These are phyloP conservation scores for Chironomus riparius DNA, from an alignment of 2,888 invertebrate genomes.

Conservation along the genomic window DNA sequence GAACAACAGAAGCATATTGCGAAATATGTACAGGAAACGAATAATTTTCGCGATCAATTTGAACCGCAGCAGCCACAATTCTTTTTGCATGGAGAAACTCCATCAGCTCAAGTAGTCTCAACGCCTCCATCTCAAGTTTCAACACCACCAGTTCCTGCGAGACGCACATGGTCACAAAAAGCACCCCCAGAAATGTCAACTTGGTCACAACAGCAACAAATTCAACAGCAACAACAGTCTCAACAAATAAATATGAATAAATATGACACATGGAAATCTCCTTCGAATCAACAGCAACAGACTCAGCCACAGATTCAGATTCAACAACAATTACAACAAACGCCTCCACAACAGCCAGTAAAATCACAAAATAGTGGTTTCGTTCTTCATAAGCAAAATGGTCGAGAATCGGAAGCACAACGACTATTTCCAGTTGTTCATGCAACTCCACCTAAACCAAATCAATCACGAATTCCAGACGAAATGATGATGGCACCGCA, in stretches of 20 bases:
- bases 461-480: slow-evolving; percentile 54
- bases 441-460: slow-evolving; percentile 56
- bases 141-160: slow-evolving; percentile 27
- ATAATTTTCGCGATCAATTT: slow-evolving; percentile 30
- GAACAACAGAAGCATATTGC: slow-evolving; percentile 37
- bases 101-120: slow-evolving; percentile 41
- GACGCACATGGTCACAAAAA: slow-evolving; percentile 29
- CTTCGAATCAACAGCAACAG: not conserved
- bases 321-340: slow-evolving; percentile 27
- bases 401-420: slow-evolving; percentile 44
- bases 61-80: slow-evolving; percentile 35
- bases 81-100: slow-evolving; percentile 33
- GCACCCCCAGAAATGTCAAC: slow-evolving; percentile 38
- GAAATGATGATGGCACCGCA: slow-evolving; percentile 94
- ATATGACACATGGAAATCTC: slow-evolving; percentile 38
- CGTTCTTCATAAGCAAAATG: slow-evolving; percentile 57
- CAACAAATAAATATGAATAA: slow-evolving; percentile 31
- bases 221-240: not conserved
- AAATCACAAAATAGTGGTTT: slow-evolving; percentile 40
- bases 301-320: too few relatives aligned
- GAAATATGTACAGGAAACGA: slow-evolving; percentile 26
- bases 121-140: slow-evolving; percentile 32
- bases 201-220: slow-evolving; percentile 36
- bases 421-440: slow-evolving; percentile 43
- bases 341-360: slow-evolving; percentile 34